Evolutionary conservation across 2,888 invertebrate genomes (phyloP), one percentile per base, ranked within the genome.

Genomic region (Cryptus armator): DNA sequence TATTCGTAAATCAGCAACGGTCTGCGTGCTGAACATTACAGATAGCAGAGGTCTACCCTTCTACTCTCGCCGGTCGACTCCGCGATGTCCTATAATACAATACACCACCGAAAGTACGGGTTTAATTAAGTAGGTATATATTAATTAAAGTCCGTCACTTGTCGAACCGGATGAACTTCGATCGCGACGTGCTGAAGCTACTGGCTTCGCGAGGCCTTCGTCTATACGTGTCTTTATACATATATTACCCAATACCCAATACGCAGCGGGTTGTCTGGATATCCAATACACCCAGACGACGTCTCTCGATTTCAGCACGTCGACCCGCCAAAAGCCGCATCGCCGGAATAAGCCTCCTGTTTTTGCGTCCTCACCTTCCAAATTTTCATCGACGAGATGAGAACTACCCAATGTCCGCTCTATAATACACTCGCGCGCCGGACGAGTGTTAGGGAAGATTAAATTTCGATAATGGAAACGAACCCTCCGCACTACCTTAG

Each of bases 51-150:
- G 19, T 64, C 16, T 9, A 14, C 64, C 64, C 37, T 43, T 64
- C 64, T 37, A 14, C 66, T 37, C 10, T 7, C 46, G 46, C 46
- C 16, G 19, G 16, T 44, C 44, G 66, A 16, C 43, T 16, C 85
- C 84, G 83, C 85, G 84, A 86, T 87, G 77, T 84, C 85, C 68
- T 75, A 24, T 56, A 56, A 74, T 59, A 89, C 88, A 88, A 89
- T 81, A 29, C 88, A 89, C 89, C 88, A 84, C 82, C 86, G 89
- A 75, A 88, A 85, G 87, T 87, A 87, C 89, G 89, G 88, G 89
- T 91, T 92, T 92, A 92, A 92, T 92, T 92, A 91, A 89, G 91
- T 91, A 91, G 88, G 90, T 89, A 90, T 90, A 92, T 91, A 91
- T 92, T 92, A 92, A 92, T 92, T 91, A 92, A 92, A 92, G 90